Conservation (phyloP, 1,140 invertebrate genomes). For the Drosophila nigromelanica region DNA sequence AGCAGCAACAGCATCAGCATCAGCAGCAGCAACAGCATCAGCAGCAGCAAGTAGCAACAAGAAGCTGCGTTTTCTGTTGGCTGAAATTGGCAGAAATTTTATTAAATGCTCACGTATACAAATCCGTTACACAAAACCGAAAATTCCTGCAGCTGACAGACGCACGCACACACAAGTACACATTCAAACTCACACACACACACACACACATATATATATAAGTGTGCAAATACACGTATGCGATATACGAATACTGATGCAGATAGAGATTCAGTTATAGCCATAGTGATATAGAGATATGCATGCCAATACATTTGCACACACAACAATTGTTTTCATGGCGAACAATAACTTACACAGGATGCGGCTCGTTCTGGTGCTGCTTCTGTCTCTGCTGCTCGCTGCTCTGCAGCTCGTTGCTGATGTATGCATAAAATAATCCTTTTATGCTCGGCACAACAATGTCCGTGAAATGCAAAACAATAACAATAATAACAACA, state of each 20-base stretch:
- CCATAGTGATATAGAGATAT: slow-evolving; percentile 22
- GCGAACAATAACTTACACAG: slow-evolving; percentile 80
- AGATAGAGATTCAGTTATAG: slow-evolving; percentile 39
- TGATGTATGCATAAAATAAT: slow-evolving; percentile 83
- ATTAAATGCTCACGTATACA: slow-evolving; percentile 82
- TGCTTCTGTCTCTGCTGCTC: slow-evolving; percentile 24
- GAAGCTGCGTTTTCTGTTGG: slow-evolving; percentile 23
- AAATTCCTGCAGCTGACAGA: slow-evolving; percentile 77
- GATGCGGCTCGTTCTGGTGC: slow-evolving; percentile 60
- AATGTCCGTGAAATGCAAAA: slow-evolving; percentile 83
- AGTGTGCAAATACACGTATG: too few species aligned
- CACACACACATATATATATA: too few species aligned
- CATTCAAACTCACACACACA: not conserved
- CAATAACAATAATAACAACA: slow-evolving; percentile 76
- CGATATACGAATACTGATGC: slow-evolving; percentile 9
- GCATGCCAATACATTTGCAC: slow-evolving; percentile 61
- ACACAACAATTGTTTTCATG: slow-evolving; percentile 75
- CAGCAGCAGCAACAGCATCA: not conserved
- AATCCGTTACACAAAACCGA: slow-evolving; percentile 79
- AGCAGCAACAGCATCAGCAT: not conserved
- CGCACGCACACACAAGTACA: slow-evolving; percentile 11
- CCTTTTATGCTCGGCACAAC: slow-evolving; percentile 77
- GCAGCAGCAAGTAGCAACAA: slow-evolving; percentile 2
- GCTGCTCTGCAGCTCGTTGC: slow-evolving; percentile 39
- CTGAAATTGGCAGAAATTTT: slow-evolving; percentile 79